A percentile compares a stretch with the other conserved stretches of the same genome.
These are phyloP conservation scores for Telmatherina bonti DNA, from an alignment of 2,797 vertebrate genomes.

Conservation along the genomic window DNA sequence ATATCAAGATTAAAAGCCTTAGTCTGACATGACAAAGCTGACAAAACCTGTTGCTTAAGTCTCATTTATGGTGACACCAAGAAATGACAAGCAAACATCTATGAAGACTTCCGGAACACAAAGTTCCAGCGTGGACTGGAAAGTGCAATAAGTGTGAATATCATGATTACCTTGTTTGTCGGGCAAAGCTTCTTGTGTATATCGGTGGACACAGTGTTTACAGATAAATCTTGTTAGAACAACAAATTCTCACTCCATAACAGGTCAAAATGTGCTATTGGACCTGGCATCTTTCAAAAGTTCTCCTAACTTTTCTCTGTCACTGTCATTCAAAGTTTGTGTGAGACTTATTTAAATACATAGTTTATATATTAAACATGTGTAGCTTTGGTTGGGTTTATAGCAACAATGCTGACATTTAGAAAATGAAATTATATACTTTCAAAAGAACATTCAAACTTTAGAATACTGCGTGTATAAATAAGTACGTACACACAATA, in stretches of 20 bases:
- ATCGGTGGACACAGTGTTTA: not conserved
- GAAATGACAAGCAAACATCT: slow-evolving; percentile 1
- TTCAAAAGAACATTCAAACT: too few species aligned
- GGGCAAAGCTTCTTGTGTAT: not conserved
- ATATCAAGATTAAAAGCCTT: not conserved
- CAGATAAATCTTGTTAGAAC: not conserved
- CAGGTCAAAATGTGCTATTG: not conserved
- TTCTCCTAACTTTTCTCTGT: too few species aligned
- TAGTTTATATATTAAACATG: too few species aligned
- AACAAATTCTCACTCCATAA: not conserved
- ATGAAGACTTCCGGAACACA: slow-evolving; percentile 18
- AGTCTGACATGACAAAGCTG: slow-evolving; percentile 20
- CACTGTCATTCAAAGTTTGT: too few species aligned
- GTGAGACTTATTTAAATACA: too few species aligned
- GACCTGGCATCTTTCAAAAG: too few species aligned
- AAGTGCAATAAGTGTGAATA: not conserved
- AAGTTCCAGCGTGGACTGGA: not conserved
- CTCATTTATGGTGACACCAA: not conserved
- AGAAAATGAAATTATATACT: too few species aligned
- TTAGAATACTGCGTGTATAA: too few species aligned
- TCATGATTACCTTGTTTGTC: slow-evolving; percentile 31
- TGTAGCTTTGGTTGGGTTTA: too few species aligned
- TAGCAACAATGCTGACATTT: too few species aligned
- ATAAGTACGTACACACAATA: too few species aligned
- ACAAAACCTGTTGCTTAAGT: not conserved